Evolutionary conservation across 1,140 invertebrate species (phyloP).

Genomic region (Heliconius melpomene): DNA sequence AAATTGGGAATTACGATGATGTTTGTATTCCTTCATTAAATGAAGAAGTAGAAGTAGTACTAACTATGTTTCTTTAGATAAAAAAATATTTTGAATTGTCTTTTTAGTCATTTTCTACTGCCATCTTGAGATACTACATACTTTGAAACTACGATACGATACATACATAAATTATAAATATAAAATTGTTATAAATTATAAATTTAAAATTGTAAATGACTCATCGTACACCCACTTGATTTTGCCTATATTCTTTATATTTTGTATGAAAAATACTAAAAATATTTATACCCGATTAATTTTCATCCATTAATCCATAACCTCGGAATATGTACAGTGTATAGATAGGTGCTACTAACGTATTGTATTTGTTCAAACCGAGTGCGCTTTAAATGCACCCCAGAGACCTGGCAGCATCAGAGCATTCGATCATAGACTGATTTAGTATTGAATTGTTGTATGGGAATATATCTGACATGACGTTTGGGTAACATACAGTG

Average conservation of each 20-base stretch:
- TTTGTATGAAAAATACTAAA: too few species aligned
- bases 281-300: too few species aligned
- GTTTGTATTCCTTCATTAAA: slow-evolving; percentile 23
- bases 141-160: too few species aligned
- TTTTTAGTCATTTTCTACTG: too few species aligned
- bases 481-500: neutral
- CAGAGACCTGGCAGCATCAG: neutral
- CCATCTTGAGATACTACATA: too few species aligned
- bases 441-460: neutral
- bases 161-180: too few species aligned
- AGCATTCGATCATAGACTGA: neutral
- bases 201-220: too few species aligned
- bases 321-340: neutral
- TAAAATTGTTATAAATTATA: too few species aligned
- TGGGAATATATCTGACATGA: neutral
- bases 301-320: neutral
- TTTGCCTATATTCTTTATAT: too few species aligned
- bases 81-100: too few species aligned
- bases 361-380: neutral
- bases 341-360: neutral
- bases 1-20: slow-evolving; percentile 30
- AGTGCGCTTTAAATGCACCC: slow-evolving; percentile 9
- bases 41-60: neutral
- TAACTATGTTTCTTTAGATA: neutral
- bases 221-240: too few species aligned